Evolutionary conservation across 2,113 vertebrate species (phyloP).

Genomic region (Silurus glanis): DNA sequence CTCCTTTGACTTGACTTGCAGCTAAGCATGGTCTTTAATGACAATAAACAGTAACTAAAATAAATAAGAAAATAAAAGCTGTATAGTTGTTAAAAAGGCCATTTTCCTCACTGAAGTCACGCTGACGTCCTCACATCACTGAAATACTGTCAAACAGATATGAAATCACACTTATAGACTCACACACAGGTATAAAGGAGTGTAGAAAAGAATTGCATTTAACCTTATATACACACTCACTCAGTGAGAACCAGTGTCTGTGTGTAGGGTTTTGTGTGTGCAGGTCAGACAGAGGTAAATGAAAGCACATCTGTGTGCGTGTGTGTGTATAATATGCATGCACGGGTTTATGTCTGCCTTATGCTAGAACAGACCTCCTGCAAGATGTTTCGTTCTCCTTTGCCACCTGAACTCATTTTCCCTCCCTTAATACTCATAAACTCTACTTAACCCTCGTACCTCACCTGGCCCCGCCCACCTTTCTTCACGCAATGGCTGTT

Average conservation of each 20-base stretch:
- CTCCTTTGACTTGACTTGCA: neutral
- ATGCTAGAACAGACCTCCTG: slow-evolving; percentile 23
- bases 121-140: neutral
- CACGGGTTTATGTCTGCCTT: neutral
- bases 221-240: neutral
- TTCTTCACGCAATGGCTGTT: neutral
- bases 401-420: slow-evolving; percentile 5
- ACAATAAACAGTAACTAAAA: no score
- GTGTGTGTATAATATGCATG: neutral
- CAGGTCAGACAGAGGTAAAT: slow-evolving; percentile 9
- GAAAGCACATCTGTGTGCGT: neutral
- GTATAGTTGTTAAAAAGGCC: no score
- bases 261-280: neutral
- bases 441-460: neutral
- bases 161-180: slow-evolving; percentile 53
- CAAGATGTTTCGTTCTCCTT: slow-evolving; percentile 23
- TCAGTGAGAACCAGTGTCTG: neutral
- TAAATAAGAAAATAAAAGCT: neutral
- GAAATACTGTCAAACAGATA: neutral
- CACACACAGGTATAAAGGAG: slow-evolving; percentile 23
- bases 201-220: neutral
- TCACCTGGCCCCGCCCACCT: neutral
- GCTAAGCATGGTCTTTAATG: neutral
- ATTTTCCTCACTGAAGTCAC: no score
- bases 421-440: neutral